Evolutionary conservation across 2,113 vertebrate genomes (phyloP).

Genomic region (Cervus canadensis): DNA sequence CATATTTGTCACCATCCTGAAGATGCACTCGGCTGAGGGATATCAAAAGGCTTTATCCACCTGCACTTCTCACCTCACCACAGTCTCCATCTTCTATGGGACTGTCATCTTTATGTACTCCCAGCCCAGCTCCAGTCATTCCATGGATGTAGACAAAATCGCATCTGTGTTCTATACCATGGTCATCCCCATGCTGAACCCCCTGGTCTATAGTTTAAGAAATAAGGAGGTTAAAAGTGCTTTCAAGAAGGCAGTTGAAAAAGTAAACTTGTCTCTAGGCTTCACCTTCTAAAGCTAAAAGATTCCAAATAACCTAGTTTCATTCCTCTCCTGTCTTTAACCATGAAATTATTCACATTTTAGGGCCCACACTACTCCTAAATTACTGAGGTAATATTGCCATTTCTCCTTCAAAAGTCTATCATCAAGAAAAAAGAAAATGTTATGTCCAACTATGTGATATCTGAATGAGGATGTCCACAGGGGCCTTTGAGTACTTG

Average conservation of each 20-base stretch:
- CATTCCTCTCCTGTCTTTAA: neutral
- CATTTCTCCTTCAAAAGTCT: neutral
- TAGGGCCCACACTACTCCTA: neutral
- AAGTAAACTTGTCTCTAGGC: neutral
- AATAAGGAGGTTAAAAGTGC: conserved; percentile 29
- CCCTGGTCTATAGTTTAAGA: conserved; percentile 25
- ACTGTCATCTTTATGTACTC: neutral
- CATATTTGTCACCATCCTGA: conserved; percentile 15
- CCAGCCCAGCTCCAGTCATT: neutral
- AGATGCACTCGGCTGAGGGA: neutral
- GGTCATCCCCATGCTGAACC: conserved; percentile 28
- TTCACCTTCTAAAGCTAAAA: neutral
- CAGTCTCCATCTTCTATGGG: conserved; percentile 11
- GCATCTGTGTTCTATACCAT: neutral
- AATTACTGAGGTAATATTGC: neutral
- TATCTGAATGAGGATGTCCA: neutral
- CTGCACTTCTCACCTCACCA: neutral
- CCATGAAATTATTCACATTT: neutral
- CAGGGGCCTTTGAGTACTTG: neutral
- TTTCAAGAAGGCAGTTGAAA: neutral
- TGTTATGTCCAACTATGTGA: neutral
- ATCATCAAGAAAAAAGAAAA: neutral
- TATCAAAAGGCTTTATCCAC: conserved; percentile 1
- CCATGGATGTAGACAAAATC: conserved; percentile 28
- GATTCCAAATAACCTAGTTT: neutral